Evolutionary conservation across 2,888 invertebrate species (phyloP), one percentile per base, ranked within the genome.

Genomic region (Teinopalpus imperialis): DNA sequence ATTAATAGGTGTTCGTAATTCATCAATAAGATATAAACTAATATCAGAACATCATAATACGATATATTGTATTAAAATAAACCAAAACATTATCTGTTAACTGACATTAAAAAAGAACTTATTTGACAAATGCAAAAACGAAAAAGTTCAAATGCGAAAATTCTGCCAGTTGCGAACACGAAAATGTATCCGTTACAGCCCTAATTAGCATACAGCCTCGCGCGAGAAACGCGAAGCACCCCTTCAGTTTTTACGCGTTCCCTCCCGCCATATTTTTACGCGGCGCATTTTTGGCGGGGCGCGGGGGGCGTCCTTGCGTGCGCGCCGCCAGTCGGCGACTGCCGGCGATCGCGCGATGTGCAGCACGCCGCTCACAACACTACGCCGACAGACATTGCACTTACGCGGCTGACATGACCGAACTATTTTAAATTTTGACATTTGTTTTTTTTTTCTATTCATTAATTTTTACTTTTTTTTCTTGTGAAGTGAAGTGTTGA

Each of bases 201-300:
- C 44, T 45, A 45, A 45, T 45, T 45, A 45, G 44, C 44, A 45
- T 39, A 86, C 81, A 86, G 81, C 82, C 81, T 82, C 83, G 64
- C 62, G 68, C 67, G 73, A 74, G 74, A 72, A 71, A 71, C 74
- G 73, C 73, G 75, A 20, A 74, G 81, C 82, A 82, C 82, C 85
- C 81, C 74, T 83, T 81, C 81, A 80, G 81, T 81, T 82, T 82
- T 83, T 81, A 81, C 81, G 81, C 73, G 75, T 70, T 71, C 71
- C 74, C 74, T 77, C 78, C 78, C 78, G 81, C 79, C 79, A 75
- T 79, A 76, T 81, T 82, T 61, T 67, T 81, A 77, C 79, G 83
- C 78, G 77, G 74, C 69, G 74, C 69, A 73, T 73, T 77, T 72
- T 65, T 63, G 61, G 69, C 61, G 66, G 48, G 47, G 59, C 49